These are phyloP conservation scores for Bryconaethiops microstoma DNA, from an alignment of 2,797 vertebrate genomes.

Conservation along the genomic window DNA sequence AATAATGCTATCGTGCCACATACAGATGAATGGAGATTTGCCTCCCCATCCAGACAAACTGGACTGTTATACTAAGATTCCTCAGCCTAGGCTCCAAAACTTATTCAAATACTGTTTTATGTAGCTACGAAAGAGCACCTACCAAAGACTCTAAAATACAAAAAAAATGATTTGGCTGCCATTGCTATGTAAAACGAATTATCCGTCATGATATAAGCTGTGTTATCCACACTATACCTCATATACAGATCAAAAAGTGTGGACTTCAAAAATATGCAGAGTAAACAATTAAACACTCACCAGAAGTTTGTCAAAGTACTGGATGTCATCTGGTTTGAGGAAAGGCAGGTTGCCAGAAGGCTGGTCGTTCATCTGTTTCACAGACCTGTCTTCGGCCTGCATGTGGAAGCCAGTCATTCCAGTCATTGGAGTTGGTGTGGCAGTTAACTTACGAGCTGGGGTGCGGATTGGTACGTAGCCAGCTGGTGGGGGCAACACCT, in stretches of 20 bases:
- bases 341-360: conserved; percentile 98
- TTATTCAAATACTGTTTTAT: too few species aligned
- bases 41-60: too few species aligned
- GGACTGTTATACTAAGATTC: too few species aligned
- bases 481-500: conserved; percentile 96
- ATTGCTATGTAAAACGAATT: too few species aligned
- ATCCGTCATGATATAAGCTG: too few species aligned
- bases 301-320: conserved; percentile 98
- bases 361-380: conserved; percentile 96
- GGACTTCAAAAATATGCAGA: background rate
- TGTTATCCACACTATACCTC: too few species aligned
- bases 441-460: conserved; percentile 94
- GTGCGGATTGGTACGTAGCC: conserved; percentile 98
- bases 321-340: conserved; percentile 98
- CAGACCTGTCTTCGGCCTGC: conserved; percentile 94
- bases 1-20: too few species aligned
- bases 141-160: background rate
- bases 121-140: too few species aligned
- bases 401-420: conserved; percentile 99
- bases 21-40: too few species aligned
- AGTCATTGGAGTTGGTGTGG: conserved; percentile 94
- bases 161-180: too few species aligned
- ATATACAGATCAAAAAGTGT: too few species aligned
- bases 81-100: too few species aligned
- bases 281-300: conserved; percentile 69